A percentile compares a stretch with the other conserved stretches of the same genome.
Conservation (phyloP, 2,113 vertebrate genomes). For the Hyaena hyaena region DNA sequence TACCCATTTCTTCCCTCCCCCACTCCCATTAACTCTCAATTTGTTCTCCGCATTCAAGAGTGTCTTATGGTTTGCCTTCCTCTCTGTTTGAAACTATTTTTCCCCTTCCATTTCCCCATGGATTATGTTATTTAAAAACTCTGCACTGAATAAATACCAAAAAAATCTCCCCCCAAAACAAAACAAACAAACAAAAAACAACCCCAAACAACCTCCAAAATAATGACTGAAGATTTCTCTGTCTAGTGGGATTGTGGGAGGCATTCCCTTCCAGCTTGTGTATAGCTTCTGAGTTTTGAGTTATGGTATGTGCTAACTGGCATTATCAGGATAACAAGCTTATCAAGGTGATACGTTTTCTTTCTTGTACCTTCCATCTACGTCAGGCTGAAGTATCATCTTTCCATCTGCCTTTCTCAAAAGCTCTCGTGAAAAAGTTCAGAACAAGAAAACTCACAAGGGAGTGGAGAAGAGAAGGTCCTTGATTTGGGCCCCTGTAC, state of each 20-base stretch:
- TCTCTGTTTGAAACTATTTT: too few relatives aligned
- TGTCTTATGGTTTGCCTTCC: too few relatives aligned
- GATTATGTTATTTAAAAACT: slow-evolving; percentile 73
- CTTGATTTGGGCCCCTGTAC: neutral
- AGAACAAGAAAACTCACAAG: neutral
- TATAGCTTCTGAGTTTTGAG: neutral
- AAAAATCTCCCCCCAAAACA: too few relatives aligned
- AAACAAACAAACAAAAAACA: neutral
- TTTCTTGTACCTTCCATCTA: neutral
- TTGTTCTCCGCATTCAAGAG: too few relatives aligned
- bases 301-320: neutral
- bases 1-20: too few relatives aligned
- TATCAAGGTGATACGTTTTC: neutral
- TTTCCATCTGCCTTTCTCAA: neutral
- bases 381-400: neutral
- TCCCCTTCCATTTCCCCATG: neutral
- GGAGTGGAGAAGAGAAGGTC: neutral
- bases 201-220: neutral
- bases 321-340: neutral
- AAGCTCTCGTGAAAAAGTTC: neutral
- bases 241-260: neutral
- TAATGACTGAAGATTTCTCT: slow-evolving; percentile 36
- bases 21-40: too few relatives aligned
- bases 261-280: neutral
- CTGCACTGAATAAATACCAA: slow-evolving; percentile 2